Conservation (phyloP, 1,140 invertebrate species). For the Rhynchophorus ferrugineus region DNA sequence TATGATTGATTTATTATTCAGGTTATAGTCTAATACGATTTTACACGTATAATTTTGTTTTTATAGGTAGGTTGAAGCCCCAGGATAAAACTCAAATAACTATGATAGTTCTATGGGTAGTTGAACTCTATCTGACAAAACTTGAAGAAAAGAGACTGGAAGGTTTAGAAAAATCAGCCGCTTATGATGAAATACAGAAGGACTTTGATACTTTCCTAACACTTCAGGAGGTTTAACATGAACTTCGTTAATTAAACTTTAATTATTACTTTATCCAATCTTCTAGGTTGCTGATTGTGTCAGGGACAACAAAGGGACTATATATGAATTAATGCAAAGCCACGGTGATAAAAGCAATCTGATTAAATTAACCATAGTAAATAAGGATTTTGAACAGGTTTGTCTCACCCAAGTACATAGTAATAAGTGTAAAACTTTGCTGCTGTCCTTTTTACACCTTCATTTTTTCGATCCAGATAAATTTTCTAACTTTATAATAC, state of each 20-base stretch:
- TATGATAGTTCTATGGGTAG: slow-evolving; percentile 87
- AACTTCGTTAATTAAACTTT: not conserved
- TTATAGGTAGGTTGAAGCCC: slow-evolving; percentile 45
- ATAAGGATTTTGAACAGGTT: slow-evolving; percentile 82
- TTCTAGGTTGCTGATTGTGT: slow-evolving; percentile 58
- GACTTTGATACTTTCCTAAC: slow-evolving; percentile 71
- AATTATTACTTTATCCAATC: not conserved
- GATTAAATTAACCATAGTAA: slow-evolving; percentile 75
- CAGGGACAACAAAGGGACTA: slow-evolving; percentile 66
- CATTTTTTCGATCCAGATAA: no score
- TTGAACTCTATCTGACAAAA: slow-evolving; percentile 85
- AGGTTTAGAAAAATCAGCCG: slow-evolving; percentile 46
- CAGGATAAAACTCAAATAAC: slow-evolving; percentile 78
- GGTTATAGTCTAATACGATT: no score
- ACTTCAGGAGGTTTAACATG: slow-evolving; percentile 44
- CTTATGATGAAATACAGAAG: slow-evolving; percentile 64
- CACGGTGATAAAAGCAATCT: slow-evolving; percentile 89
- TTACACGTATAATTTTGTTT: not conserved
- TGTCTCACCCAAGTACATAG: no score
- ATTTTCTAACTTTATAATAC: no score
- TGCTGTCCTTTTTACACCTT: no score
- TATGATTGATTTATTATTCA: no score
- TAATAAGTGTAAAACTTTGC: no score
- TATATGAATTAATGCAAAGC: slow-evolving; percentile 85
- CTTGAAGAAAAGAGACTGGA: slow-evolving; percentile 62